Base-by-base conservation (phyloP, 2,888 invertebrate species). In the Melanophora roralis region DNA sequence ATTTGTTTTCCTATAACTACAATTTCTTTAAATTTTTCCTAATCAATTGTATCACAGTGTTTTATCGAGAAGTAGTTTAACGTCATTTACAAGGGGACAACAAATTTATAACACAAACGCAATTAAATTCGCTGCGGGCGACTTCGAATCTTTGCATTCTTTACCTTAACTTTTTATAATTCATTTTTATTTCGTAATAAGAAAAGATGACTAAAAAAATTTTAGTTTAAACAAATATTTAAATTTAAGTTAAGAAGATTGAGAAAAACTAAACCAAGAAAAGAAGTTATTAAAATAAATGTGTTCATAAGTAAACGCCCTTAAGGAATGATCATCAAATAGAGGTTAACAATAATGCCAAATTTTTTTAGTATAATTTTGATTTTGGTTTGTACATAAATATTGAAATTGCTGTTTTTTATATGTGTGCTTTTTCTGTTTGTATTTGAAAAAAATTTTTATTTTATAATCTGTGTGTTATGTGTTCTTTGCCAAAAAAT, bases 121-220 rank as follows among this genome's bases (percentile, higher is more conserved):
- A 87, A 87, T 87, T 86, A 87, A 86, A 86, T 86, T 87, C 86
- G 83, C 87, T 84, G 84, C 87, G 85, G 87, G 87, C 86, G 86
- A 85, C 85, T 86, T 86, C 83, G 83, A 83, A 84, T 76, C 14
- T 34, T 67, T 68, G 49, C 51, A 21, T 69, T 51, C n/a, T 36
- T n/a, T 27, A 6, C 27, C n/a, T 27, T 27, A 27, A 27, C 6
- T 32, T 23, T 43, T 55, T 40, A 34, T 11, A 11, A 2, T 7
- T 21, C 21, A 40, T 59, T 59, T 16, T 32, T 59, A 38, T 49
- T 51, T 60, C 16, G 16, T 40, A 60, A 36, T 23, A 19, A 34
- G 9, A 51, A 47, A 57, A 40, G 38, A 74, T 23, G 55, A 27
- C 67, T 60, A 60, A 60, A 14, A 60, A 69, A 16, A 19, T 68